Conservation (phyloP, 2,113 vertebrate genomes). For the Cephalopterus ornatus region DNA sequence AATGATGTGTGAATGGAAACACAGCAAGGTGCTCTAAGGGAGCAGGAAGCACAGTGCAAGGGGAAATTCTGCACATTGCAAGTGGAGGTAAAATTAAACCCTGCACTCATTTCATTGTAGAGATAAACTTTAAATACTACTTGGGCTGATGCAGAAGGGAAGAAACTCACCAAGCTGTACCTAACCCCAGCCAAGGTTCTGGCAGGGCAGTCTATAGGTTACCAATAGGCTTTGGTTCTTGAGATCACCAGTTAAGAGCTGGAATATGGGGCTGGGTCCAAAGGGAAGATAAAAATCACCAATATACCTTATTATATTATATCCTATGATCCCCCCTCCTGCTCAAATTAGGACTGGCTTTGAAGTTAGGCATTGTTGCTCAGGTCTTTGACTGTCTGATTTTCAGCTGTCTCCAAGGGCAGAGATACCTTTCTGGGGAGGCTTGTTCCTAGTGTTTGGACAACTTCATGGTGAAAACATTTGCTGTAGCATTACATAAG, state of each 20-base stretch:
- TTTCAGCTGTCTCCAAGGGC: background rate
- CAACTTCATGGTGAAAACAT: background rate
- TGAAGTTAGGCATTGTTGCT: background rate
- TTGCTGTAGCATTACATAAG: background rate
- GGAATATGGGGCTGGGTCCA: background rate
- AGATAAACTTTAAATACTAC: background rate
- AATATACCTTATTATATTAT: background rate
- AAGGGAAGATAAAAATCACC: background rate
- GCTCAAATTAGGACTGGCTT: background rate
- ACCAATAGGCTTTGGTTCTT: background rate
- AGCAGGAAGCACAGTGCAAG: conserved; percentile 1
- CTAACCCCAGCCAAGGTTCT: background rate
- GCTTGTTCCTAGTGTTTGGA: background rate
- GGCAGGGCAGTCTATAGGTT: background rate
- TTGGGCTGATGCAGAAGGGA: background rate
- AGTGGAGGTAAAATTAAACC: background rate
- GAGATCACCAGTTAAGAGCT: background rate
- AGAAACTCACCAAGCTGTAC: background rate
- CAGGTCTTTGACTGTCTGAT: background rate
- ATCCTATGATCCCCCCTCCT: background rate
- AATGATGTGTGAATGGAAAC: conserved; percentile 67
- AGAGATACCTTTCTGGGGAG: background rate
- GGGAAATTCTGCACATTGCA: background rate
- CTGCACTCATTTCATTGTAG: background rate
- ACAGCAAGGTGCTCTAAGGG: conserved; percentile 42